Conservation (phyloP, 2,797 vertebrate species). For the Pristis pectinata region DNA sequence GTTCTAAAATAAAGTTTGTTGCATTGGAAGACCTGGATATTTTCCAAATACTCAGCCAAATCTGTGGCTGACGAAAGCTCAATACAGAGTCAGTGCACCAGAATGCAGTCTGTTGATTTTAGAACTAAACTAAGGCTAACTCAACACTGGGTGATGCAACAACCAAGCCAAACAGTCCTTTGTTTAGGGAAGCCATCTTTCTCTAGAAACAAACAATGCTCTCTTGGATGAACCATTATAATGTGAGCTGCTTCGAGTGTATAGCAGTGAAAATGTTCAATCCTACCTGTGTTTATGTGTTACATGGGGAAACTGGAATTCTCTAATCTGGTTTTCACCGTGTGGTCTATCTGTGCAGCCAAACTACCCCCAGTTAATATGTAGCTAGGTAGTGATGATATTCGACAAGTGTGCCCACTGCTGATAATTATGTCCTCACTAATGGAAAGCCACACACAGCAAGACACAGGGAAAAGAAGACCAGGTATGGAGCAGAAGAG, state of each 20-base stretch:
- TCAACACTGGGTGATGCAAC: background rate
- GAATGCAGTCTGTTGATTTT: background rate
- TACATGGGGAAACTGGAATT: background rate
- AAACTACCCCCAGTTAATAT: background rate
- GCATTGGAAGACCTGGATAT: background rate
- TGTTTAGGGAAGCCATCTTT: background rate
- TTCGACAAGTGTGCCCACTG: background rate
- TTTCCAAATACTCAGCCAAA: background rate
- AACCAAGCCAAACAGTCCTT: background rate
- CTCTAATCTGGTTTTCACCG: background rate
- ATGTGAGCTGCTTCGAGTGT: background rate
- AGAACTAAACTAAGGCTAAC: background rate
- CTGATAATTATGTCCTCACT: background rate
- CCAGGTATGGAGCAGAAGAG: background rate
- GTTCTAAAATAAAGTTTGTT: slow-evolving; percentile 27
- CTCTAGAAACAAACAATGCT: background rate
- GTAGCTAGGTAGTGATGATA: background rate
- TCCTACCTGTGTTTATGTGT: background rate
- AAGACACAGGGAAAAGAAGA: background rate
- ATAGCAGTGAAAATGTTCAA: background rate
- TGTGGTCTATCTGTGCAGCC: background rate
- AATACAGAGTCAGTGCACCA: background rate
- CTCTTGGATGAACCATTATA: background rate
- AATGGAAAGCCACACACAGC: background rate
- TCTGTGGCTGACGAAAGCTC: background rate